Evolutionary conservation across 2,888 invertebrate genomes (phyloP).

Genomic region (Brenthis daphne): DNA sequence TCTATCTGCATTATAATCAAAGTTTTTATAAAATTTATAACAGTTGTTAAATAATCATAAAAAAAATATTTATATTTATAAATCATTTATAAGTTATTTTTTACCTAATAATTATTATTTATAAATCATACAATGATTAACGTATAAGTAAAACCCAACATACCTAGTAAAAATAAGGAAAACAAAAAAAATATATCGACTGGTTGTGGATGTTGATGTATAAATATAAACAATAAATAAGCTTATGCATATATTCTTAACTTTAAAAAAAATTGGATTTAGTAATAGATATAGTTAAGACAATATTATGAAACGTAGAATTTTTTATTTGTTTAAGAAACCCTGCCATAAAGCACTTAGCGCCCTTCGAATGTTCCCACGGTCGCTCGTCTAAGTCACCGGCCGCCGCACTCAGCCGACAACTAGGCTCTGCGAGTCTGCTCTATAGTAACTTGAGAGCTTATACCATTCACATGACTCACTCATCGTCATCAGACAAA

Average conservation of each 20-base stretch:
- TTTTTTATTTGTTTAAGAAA: constrained; percentile 24
- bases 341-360: constrained; percentile 23
- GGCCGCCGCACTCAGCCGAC: constrained; percentile 4
- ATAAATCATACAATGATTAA: too few species aligned
- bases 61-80: too few species aligned
- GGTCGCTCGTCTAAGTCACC: constrained; percentile 25
- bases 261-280: background rate
- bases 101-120: too few species aligned
- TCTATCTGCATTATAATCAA: too few species aligned
- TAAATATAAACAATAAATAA: too few species aligned
- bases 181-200: too few species aligned
- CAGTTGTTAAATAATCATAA: too few species aligned
- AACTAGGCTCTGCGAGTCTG: constrained; percentile 19
- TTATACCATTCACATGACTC: constrained; percentile 27
- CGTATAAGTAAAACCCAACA: too few species aligned
- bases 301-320: background rate
- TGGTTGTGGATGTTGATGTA: too few species aligned
- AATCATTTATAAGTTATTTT: too few species aligned
- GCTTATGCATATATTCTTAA: background rate
- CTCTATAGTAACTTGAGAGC: constrained; percentile 28
- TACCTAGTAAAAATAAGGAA: too few species aligned
- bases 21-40: too few species aligned
- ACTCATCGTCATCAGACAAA: constrained; percentile 6
- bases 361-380: constrained; percentile 30
- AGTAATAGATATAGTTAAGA: background rate